phyloP scores from a whole-genome alignment of 2,797 vertebrate genomes.

The Sebastes vulpes region DNA sequence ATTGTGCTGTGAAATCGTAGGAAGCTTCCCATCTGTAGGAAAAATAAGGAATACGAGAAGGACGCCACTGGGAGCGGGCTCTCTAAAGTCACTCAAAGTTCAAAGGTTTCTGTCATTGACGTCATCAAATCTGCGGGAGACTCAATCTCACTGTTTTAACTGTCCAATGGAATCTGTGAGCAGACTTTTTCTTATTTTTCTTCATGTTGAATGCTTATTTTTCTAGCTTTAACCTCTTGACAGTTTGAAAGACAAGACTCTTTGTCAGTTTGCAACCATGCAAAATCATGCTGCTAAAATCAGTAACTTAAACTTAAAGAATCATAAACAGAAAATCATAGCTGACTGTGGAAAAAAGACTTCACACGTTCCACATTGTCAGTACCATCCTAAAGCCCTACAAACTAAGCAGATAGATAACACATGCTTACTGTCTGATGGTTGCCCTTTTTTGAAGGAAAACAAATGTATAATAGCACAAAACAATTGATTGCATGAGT shows the following conservation, averaged over 20 bases:
- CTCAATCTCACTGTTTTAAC: neutral
- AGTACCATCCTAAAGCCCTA: neutral
- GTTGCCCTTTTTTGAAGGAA: neutral
- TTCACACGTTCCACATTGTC: neutral
- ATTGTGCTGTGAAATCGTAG: conserved; percentile 45
- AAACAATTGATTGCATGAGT: neutral
- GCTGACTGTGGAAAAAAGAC: neutral
- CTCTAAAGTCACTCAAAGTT: conserved; percentile 22
- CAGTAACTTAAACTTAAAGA: neutral
- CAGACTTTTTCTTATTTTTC: neutral
- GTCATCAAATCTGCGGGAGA: conserved; percentile 39
- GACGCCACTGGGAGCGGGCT: neutral
- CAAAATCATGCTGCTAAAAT: neutral
- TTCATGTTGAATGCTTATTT: neutral
- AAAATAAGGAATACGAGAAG: conserved; percentile 23
- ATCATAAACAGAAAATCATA: neutral
- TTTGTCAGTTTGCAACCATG: neutral
- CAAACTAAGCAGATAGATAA: neutral
- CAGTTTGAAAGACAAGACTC: neutral
- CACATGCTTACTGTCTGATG: neutral
- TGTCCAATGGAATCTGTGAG: conserved; percentile 9
- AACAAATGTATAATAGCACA: neutral
- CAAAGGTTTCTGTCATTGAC: conserved; percentile 41
- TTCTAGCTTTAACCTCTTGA: neutral
- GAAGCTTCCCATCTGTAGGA: conserved; percentile 24